Evolutionary conservation across 2,888 invertebrate species (phyloP), one percentile per base, ranked within the genome.

Genomic region (Agrochola macilenta): DNA sequence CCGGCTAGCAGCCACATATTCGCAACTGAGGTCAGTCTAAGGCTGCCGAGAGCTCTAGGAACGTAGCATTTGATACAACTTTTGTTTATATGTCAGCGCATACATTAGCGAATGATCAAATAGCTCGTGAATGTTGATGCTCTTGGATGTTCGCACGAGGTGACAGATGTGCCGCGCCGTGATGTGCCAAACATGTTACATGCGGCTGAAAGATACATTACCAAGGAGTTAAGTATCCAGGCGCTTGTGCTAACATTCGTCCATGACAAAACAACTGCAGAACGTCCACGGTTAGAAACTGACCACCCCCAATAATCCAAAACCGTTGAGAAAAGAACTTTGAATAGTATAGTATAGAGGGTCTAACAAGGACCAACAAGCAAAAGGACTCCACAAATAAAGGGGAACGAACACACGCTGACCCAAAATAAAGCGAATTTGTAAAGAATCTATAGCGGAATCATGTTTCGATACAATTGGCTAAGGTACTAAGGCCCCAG

Each of bases 1-100:
- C 95, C 95, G 95, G 93, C 92, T 94, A 90, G 90, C 89, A 90
- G 90, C 89, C 89, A 91, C 92, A 90, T 88, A 90, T 89, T 91
- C 89, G 90, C 89, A 78, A 86, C 87, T 88, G 86, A 90, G 87
- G 88, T 88, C 90, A 86, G 79, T 77, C 43, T 69, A 78, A 86
- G 87, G 86, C 85, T 81, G 84, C 54, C 46, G 30, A 68, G 77
- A 77, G 17, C 78, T 84, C 84, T 84, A 88, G 85, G 84, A 89
- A 87, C 87, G 72, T 81, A 88, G 74, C 77, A 71, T 83, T 83
- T 81, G 81, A 76, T 77, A 80, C 72, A 64, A 69, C 78, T 86
- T 85, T 80, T 86, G 85, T 87, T 77, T 76, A 87, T 87, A 89
- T 90, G 88, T 89, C 90, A 88, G 72, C 81, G 84, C 72, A 89